These are phyloP conservation scores for Salticus scenicus DNA, from an alignment of 2,888 invertebrate species.

Conservation along the genomic window DNA sequence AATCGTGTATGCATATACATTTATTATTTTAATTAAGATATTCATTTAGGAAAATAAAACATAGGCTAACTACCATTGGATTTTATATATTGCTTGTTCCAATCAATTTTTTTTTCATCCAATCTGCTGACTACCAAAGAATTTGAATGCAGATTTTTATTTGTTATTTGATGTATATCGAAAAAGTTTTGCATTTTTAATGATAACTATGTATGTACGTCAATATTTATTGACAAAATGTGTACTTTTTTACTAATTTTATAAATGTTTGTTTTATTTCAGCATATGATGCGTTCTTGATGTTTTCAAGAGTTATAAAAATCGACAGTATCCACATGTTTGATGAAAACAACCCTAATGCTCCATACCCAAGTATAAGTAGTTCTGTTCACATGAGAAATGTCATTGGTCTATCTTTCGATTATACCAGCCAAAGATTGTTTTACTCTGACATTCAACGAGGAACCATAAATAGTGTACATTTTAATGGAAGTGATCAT, in stretches of 20 bases:
- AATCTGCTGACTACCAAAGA: too few relatives aligned
- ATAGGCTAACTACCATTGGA: too few relatives aligned
- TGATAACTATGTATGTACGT: too few relatives aligned
- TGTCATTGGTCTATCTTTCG: constrained; percentile 89
- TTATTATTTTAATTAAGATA: too few relatives aligned
- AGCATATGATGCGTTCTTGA: constrained; percentile 87
- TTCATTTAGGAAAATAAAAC: too few relatives aligned
- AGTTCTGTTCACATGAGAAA: constrained; percentile 86
- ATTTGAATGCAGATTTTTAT: not conserved
- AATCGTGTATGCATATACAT: too few relatives aligned
- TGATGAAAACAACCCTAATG: constrained; percentile 84
- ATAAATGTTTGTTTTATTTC: constrained; percentile 72
- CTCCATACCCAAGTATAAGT: constrained; percentile 85
- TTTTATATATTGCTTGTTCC: too few relatives aligned
- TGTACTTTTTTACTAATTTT: not conserved
- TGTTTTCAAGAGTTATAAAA: constrained; percentile 87
- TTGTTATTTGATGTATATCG: not conserved
- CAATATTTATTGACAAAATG: too few relatives aligned
- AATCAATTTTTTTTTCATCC: too few relatives aligned
- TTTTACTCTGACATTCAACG: constrained; percentile 93
- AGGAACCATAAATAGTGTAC: constrained; percentile 87
- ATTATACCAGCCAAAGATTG: constrained; percentile 82
- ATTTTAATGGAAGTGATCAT: constrained; percentile 86
- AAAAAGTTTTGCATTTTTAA: too few relatives aligned
- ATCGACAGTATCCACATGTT: constrained; percentile 88